phyloP scores from a whole-genome alignment of 2,797 vertebrate species.

The Acanthopagrus latus region DNA sequence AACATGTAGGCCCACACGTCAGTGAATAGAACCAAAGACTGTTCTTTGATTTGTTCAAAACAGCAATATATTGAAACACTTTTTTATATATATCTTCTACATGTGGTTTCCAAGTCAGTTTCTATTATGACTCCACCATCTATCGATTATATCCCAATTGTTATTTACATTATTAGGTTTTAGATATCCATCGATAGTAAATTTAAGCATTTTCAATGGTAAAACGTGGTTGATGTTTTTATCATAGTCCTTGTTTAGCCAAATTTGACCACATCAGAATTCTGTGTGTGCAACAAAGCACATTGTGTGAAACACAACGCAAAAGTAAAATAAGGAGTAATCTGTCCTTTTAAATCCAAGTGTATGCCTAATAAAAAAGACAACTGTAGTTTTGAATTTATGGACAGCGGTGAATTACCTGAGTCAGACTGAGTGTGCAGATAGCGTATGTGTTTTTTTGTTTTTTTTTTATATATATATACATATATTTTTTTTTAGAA shows the following conservation, averaged over 20 bases:
- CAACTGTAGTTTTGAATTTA: not conserved
- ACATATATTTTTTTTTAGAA: constrained; percentile 13
- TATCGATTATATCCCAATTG: too few relatives aligned
- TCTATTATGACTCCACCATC: too few relatives aligned
- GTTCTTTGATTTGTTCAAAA: too few relatives aligned
- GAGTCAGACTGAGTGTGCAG: not conserved
- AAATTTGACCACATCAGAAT: not conserved
- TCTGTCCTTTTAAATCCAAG: not conserved
- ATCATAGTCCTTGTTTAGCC: not conserved
- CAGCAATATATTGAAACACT: too few relatives aligned
- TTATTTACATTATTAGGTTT: too few relatives aligned
- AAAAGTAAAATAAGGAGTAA: not conserved
- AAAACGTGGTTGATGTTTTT: not conserved
- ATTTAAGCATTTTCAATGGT: not conserved
- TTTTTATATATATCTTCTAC: too few relatives aligned
- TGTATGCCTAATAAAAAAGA: not conserved
- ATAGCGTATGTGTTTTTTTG: too few relatives aligned
- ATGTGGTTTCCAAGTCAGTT: too few relatives aligned
- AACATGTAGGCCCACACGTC: too few relatives aligned
- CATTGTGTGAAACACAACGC: not conserved
- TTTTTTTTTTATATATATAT: constrained; percentile 19
- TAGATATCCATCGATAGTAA: not conserved
- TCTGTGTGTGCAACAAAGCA: not conserved
- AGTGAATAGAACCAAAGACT: too few relatives aligned
- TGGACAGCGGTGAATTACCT: not conserved